Percentiles rank a stretch among this genome's conserved stretches.
These are phyloP conservation scores for Ridgeia piscesae DNA, from an alignment of 1,140 invertebrate species.

Conservation along the genomic window DNA sequence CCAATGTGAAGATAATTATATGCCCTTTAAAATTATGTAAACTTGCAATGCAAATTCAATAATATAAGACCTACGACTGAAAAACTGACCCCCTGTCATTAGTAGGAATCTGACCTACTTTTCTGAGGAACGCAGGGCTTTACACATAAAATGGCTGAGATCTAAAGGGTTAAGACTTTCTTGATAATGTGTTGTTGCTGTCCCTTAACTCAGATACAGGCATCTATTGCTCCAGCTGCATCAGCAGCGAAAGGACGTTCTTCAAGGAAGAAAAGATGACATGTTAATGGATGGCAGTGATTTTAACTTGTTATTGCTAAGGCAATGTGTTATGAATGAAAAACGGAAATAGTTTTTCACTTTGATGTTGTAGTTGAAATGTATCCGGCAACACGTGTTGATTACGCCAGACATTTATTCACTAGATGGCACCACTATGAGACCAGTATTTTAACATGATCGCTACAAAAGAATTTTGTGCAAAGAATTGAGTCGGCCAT, in stretches of 20 bases:
- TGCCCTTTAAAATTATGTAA: too few relatives aligned
- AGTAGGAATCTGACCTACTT: too few relatives aligned
- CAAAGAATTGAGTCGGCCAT: background rate
- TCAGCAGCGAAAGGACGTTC: background rate
- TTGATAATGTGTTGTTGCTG: background rate
- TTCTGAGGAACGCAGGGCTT: too few relatives aligned
- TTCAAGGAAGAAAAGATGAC: background rate
- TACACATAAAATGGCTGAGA: too few relatives aligned
- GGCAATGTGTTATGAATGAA: background rate
- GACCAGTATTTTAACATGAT: background rate
- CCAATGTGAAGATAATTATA: too few relatives aligned
- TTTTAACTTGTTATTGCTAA: background rate
- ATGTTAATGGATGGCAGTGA: background rate
- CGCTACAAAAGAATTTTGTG: background rate
- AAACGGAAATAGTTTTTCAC: background rate
- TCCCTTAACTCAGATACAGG: background rate
- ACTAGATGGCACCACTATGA: background rate
- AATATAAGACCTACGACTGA: too few relatives aligned
- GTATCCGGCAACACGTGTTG: too few relatives aligned
- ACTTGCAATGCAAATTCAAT: too few relatives aligned
- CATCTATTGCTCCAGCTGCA: background rate
- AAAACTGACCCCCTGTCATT: too few relatives aligned
- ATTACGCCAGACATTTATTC: background rate
- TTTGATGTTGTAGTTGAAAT: background rate
- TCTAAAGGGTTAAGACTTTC: too few relatives aligned